Base-by-base conservation (phyloP, 2,113 vertebrate species). In the Rostratula benghalensis region DNA sequence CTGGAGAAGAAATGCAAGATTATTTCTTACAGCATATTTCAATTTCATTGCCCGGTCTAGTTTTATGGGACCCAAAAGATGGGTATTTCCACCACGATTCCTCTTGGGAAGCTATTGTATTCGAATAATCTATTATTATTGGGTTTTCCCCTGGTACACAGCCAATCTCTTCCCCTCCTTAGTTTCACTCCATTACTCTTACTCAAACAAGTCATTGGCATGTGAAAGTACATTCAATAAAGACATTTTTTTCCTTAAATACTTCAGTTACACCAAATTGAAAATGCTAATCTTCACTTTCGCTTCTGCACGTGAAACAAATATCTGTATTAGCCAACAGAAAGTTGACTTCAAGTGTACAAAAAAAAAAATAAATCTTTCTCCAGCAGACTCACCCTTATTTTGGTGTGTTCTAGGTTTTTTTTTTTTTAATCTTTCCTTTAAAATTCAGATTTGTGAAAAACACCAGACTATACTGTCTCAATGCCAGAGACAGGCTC, bases 41-140 rank as follows among this genome's bases (percentile, higher is more conserved):
- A 83, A 48, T 90, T 96, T 93, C 88, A 92, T 91, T 92, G 94
- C 89, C 56, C 83, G 56, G 73, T 53, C 90, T 83, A 92, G 63
- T 60, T 94, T 92, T 95, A 94, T 18, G 23, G 46, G 76, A 90
- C 86, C 43, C 79, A 64, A 43, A 88, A 93, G 73, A 93, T 45
- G 22, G n/a, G 51, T 78, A 94, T 81, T 90, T 95, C 43, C 39
- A 88, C 51, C 51, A 80, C 0, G 0, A 30, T 33, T 92, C 51
- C 90, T 68, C 79, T 45, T 71, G 35, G 79, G 85, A 91, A 91
- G 35, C 41, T 65, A 78, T 43, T 90, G 79, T 80, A 41, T 77
- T 90, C 14, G 8, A 95, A 93, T 77, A 87, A 86, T 33, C 79
- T 88, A 75, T 24, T 93, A 73, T 57, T 90, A 16, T 37, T 13